These are phyloP conservation scores for Micoletzkya japonica DNA, from an alignment of 2,888 invertebrate species.

Conservation along the genomic window DNA sequence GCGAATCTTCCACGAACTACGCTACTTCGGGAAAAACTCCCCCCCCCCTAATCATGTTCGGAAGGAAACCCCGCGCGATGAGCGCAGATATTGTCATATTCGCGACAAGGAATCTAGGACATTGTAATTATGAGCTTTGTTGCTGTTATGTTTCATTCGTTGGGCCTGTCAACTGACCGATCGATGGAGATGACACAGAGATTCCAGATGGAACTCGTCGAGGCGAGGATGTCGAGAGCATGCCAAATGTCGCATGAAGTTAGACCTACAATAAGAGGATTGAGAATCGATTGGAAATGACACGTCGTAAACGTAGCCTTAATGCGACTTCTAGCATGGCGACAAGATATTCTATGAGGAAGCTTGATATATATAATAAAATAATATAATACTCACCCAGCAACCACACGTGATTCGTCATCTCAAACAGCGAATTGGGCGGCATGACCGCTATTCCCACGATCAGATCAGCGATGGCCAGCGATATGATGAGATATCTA, in stretches of 20 bases:
- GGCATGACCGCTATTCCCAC: conserved; percentile 98
- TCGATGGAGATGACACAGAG: conserved; percentile 80
- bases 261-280: conserved; percentile 70
- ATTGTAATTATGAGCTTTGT: too few relatives aligned
- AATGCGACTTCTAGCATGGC: too few relatives aligned
- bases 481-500: conserved; percentile 87
- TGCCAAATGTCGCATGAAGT: conserved; percentile 98
- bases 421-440: conserved; percentile 69
- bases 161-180: conserved; percentile 45
- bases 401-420: conserved; percentile 60
- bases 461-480: conserved; percentile 92
- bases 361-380: too few relatives aligned
- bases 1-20: too few relatives aligned
- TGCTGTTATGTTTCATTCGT: conserved; percentile 41
- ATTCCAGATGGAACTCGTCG: conserved; percentile 94
- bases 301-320: too few relatives aligned
- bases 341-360: too few relatives aligned
- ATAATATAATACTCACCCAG: conserved; percentile 41
- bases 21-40: too few relatives aligned
- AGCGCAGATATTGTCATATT: too few relatives aligned
- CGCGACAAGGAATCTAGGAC: too few relatives aligned
- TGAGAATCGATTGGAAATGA: too few relatives aligned
- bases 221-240: conserved; percentile 91
- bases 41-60: too few relatives aligned
- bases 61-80: too few relatives aligned